These are phyloP conservation scores for Colius striatus DNA, from an alignment of 2,113 vertebrate genomes.

Conservation along the genomic window DNA sequence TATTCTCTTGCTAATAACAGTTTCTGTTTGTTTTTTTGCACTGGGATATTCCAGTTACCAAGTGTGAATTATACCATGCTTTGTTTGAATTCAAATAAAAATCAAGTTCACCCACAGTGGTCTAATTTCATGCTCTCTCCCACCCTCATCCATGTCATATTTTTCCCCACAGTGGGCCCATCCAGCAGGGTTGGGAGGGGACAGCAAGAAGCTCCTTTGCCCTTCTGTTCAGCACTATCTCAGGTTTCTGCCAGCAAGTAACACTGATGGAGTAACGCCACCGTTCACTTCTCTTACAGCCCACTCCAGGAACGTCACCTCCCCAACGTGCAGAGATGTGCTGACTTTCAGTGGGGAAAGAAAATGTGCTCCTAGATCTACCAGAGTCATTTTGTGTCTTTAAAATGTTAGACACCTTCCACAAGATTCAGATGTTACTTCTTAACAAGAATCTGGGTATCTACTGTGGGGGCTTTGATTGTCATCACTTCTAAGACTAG, in stretches of 20 bases:
- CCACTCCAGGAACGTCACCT: background rate
- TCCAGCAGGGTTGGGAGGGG: background rate
- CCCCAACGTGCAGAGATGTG: background rate
- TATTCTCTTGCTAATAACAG: constrained; percentile 50
- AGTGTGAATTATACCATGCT: background rate
- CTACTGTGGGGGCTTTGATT: background rate
- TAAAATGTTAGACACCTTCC: background rate
- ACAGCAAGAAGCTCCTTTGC: background rate
- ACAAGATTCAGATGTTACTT: background rate
- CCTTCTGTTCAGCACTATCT: background rate
- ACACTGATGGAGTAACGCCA: background rate
- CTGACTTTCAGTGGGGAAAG: background rate
- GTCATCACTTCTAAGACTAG: background rate
- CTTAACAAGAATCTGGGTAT: background rate
- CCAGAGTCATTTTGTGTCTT: background rate
- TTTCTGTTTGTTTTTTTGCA: constrained; percentile 49
- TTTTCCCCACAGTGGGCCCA: background rate
- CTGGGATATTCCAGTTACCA: constrained; percentile 23
- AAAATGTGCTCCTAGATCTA: background rate
- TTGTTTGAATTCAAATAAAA: constrained; percentile 8
- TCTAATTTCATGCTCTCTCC: background rate
- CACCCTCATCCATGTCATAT: background rate
- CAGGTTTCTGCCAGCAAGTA: background rate
- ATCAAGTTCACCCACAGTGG: background rate
- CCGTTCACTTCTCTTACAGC: background rate